A percentile compares a stretch with the other conserved stretches of the same genome.
phyloP scores from a whole-genome alignment of 2,113 vertebrate species.

The Neomonachus schauinslandi region DNA sequence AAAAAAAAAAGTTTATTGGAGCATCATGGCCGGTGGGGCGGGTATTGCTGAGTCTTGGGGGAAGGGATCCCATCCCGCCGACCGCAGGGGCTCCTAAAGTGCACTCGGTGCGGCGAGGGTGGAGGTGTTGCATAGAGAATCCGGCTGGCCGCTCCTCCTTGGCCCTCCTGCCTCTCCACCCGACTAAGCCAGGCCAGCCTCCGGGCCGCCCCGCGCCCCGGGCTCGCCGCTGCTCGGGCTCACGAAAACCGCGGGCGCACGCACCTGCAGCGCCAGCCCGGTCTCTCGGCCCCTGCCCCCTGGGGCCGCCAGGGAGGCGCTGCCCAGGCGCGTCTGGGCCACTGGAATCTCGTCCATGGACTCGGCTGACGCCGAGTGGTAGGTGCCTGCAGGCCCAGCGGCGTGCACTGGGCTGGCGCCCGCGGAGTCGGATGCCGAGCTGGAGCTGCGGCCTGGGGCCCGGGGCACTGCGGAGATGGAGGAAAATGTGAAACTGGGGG shows the following conservation, averaged over 20 bases:
- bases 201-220: background rate
- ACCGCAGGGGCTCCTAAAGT: slow-evolving; percentile 67
- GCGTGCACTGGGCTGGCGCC: slow-evolving; percentile 82
- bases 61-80: slow-evolving; percentile 36
- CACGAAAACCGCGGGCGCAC: slow-evolving; percentile 88
- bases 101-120: slow-evolving; percentile 38
- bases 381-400: slow-evolving; percentile 87
- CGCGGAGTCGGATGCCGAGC: slow-evolving; percentile 74
- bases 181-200: slow-evolving; percentile 9
- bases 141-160: background rate
- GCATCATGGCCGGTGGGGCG: slow-evolving; percentile 39
- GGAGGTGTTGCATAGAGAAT: slow-evolving; percentile 73
- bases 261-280: slow-evolving; percentile 86
- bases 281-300: background rate
- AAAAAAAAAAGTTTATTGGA: slow-evolving; percentile 76
- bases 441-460: background rate
- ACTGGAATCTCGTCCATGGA: slow-evolving; percentile 95
- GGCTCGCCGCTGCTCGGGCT: slow-evolving; percentile 89
- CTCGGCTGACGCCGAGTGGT: slow-evolving; percentile 92
- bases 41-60: slow-evolving; percentile 67
- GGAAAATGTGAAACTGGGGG: background rate
- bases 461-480: slow-evolving; percentile 49
- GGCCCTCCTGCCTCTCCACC: background rate
- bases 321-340: slow-evolving; percentile 91
- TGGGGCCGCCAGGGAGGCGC: slow-evolving; percentile 73